Evolutionary conservation across 2,113 vertebrate species (phyloP).

Genomic region (Platysteira castanea): DNA sequence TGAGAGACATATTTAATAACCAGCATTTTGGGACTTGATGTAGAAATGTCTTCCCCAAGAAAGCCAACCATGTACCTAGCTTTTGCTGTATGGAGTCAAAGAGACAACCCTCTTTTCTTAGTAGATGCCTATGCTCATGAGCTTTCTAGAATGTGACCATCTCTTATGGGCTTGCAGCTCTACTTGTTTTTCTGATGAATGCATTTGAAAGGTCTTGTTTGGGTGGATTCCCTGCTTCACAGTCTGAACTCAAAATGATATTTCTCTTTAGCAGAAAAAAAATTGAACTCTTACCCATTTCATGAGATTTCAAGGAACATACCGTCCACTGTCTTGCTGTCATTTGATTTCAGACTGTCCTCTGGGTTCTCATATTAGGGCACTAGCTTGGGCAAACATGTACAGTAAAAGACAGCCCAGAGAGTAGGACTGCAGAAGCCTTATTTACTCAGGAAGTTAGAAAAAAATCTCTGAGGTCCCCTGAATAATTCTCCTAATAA

Average conservation of each 20-base stretch:
- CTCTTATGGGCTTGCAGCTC: neutral
- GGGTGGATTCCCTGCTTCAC: neutral
- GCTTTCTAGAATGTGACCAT: neutral
- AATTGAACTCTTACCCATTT: neutral
- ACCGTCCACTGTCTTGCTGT: fast-evolving
- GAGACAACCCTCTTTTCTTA: neutral
- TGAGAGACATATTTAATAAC: neutral
- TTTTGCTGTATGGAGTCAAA: neutral
- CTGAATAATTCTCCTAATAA: neutral
- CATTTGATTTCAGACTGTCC: neutral
- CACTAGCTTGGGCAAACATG: fast-evolving
- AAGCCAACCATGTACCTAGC: fast-evolving
- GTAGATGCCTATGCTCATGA: neutral
- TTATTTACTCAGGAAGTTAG: neutral
- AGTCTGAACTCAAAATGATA: neutral
- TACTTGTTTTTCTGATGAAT: neutral
- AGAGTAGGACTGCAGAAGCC: neutral
- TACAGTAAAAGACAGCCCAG: neutral
- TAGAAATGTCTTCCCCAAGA: neutral
- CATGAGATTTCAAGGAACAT: fast-evolving
- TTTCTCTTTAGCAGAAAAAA: neutral
- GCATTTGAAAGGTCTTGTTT: neutral
- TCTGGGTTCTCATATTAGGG: neutral
- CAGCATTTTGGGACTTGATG: neutral
- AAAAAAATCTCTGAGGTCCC: neutral